Conservation (phyloP, 2,888 invertebrate genomes). For the Dryomyza anilis region DNA sequence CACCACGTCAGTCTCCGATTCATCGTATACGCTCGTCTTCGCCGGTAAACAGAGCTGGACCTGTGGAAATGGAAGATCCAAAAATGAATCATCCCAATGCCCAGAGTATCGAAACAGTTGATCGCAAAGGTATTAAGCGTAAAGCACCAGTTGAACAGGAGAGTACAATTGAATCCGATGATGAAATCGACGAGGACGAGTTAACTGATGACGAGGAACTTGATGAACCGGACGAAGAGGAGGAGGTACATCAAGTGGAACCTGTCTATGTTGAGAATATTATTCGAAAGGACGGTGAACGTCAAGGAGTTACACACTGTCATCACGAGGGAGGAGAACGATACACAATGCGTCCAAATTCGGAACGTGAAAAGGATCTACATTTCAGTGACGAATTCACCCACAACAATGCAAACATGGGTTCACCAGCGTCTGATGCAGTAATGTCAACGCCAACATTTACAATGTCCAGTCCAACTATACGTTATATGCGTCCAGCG, state of each 20-base stretch:
- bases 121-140: slow-evolving; percentile 49
- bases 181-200: slow-evolving; percentile 45
- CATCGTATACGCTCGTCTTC: slow-evolving; percentile 65
- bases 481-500: slow-evolving; percentile 35
- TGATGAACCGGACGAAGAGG: slow-evolving; percentile 35
- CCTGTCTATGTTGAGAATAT: slow-evolving; percentile 35
- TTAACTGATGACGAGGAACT: slow-evolving; percentile 41
- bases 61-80: slow-evolving; percentile 21
- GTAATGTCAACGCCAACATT: slow-evolving; percentile 33
- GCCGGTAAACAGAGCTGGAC: slow-evolving; percentile 36
- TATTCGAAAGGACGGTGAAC: slow-evolving; percentile 35
- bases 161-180: slow-evolving; percentile 45
- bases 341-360: slow-evolving; percentile 78
- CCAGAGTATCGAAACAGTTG: slow-evolving; percentile 27
- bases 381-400: background rate
- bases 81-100: slow-evolving; percentile 33
- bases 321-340: slow-evolving; percentile 70
- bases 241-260: slow-evolving; percentile 27
- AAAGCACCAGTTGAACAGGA: slow-evolving; percentile 39
- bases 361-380: slow-evolving; percentile 54
- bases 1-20: slow-evolving; percentile 69
- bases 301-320: slow-evolving; percentile 70
- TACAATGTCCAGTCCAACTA: slow-evolving; percentile 31
- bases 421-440: slow-evolving; percentile 29
- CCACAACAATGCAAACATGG: slow-evolving; percentile 22